Conservation (phyloP, 1,140 invertebrate genomes). For the Acyrthosiphon pisum region DNA sequence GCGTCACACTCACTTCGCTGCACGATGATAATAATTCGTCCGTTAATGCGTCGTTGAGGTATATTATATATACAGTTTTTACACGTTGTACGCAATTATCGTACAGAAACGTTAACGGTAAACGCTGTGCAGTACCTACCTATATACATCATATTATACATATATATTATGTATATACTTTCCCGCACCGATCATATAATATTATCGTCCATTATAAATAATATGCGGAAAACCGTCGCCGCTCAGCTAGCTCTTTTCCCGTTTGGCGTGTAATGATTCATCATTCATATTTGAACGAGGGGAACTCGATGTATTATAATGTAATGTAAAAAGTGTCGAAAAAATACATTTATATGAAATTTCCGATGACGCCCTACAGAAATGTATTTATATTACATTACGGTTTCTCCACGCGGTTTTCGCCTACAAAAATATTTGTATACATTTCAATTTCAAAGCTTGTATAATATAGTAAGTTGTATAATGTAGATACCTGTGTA, state of each 20-base stretch:
- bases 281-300: constrained; percentile 9
- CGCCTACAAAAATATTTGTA: background rate
- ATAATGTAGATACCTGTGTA: background rate
- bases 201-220: background rate
- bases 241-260: background rate
- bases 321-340: background rate
- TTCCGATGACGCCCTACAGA: background rate
- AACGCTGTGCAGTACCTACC: background rate
- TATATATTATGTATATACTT: background rate
- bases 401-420: background rate
- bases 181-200: background rate
- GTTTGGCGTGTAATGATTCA: background rate
- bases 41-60: background rate
- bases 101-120: constrained; percentile 26
- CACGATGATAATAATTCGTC: constrained; percentile 3
- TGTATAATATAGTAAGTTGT: background rate
- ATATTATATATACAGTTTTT: background rate
- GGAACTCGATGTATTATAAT: background rate
- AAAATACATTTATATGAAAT: background rate
- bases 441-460: background rate
- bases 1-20: background rate
- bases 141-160: background rate
- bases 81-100: background rate
- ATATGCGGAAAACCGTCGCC: constrained; percentile 1
- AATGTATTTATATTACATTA: background rate